Percentiles rank a stretch among this genome's conserved stretches.
phyloP scores from a whole-genome alignment of 2,888 invertebrate genomes.

The Saturnia pavonia region DNA sequence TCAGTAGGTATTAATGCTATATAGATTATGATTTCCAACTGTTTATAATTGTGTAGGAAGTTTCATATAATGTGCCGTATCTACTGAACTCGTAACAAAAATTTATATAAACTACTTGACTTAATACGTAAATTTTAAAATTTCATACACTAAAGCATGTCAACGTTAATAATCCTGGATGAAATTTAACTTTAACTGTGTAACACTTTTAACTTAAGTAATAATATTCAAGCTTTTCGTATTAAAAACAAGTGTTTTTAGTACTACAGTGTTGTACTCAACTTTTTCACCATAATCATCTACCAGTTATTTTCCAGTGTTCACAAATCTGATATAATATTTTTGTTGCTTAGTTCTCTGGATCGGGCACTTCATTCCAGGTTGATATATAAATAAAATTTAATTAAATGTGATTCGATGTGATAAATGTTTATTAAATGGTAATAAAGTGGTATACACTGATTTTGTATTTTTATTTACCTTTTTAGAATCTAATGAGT shows the following conservation, averaged over 20 bases:
- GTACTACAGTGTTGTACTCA: too few species aligned
- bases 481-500: background rate
- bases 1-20: background rate
- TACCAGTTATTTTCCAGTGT: too few species aligned
- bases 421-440: constrained; percentile 8
- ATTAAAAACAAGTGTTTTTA: too few species aligned
- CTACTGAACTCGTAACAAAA: background rate
- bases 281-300: too few species aligned
- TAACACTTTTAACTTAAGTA: too few species aligned
- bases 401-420: constrained; percentile 13
- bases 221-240: too few species aligned
- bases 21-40: background rate
- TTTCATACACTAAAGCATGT: background rate
- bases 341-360: background rate
- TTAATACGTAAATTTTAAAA: background rate
- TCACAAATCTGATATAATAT: background rate
- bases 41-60: background rate
- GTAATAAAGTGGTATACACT: constrained; percentile 12
- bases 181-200: background rate
- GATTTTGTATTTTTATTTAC: constrained; percentile 5
- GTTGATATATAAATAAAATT: background rate
- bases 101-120: background rate
- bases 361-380: background rate
- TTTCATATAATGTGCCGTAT: background rate
- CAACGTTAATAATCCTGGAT: background rate